phyloP scores from a whole-genome alignment of 37 sponge, comb jelly and placozoan genomes.

The Cladorhizidae sp. region DNA sequence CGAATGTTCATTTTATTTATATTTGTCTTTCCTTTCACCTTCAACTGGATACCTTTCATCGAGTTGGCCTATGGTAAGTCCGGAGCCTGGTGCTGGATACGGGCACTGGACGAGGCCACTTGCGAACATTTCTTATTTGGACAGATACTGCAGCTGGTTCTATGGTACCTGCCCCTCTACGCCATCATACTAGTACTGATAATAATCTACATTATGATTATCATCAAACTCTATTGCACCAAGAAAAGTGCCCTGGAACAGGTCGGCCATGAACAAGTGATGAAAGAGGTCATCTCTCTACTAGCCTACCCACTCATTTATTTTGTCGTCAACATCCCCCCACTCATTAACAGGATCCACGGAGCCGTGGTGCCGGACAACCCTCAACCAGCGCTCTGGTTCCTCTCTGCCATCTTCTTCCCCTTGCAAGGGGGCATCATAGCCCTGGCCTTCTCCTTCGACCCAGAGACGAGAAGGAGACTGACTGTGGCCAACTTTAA shows the following conservation, averaged over 20 bases:
- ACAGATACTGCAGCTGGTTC: conserved; percentile 11
- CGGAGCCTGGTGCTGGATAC: conserved; percentile 79
- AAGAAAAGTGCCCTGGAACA: neutral
- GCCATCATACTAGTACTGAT: conserved; percentile 14
- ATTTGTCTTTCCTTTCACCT: conserved; percentile 42
- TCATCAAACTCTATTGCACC: neutral
- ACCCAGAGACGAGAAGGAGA: conserved; percentile 39
- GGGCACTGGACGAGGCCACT: neutral
- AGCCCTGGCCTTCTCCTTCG: conserved; percentile 47
- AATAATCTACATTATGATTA: conserved; percentile 8
- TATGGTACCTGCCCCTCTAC: conserved; percentile 53
- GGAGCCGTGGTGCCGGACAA: neutral
- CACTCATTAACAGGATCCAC: conserved; percentile 44
- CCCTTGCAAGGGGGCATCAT: conserved; percentile 47
- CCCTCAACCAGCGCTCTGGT: conserved; percentile 27
- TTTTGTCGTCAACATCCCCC: conserved; percentile 46
- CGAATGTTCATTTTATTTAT: conserved; percentile 18
- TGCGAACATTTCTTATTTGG: conserved; percentile 17
- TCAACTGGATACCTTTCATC: conserved; percentile 65
- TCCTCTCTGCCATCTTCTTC: conserved; percentile 32
- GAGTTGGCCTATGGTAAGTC: conserved; percentile 49
- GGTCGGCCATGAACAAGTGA: neutral
- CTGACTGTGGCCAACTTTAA: conserved; percentile 12
- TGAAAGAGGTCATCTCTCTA: conserved; percentile 42
- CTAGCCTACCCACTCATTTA: conserved; percentile 51